Evolutionary conservation across 2,113 vertebrate species (phyloP).

Genomic region (Pomatostomus ruficeps): DNA sequence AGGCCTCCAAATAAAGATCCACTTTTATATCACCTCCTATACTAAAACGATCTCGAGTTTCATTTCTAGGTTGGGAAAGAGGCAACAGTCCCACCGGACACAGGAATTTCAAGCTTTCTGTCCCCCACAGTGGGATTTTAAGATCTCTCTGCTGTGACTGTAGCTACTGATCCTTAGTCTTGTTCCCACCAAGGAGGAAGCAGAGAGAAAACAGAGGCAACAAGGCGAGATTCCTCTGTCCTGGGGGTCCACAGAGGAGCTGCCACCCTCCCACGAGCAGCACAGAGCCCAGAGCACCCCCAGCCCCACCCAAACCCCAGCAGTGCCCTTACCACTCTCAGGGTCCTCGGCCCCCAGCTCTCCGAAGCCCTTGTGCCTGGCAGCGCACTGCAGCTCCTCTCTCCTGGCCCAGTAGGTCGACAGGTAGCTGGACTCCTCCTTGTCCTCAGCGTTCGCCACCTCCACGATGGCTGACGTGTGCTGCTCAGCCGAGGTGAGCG

Average conservation of each 20-base stretch:
- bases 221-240: neutral
- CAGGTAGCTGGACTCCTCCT: constrained; percentile 3
- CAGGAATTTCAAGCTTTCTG: neutral
- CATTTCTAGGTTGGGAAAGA: too few species aligned
- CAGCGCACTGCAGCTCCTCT: neutral
- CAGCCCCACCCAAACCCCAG: neutral
- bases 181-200: neutral
- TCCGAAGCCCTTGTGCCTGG: neutral
- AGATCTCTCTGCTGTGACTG: neutral
- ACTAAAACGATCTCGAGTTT: too few species aligned
- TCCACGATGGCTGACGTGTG: neutral
- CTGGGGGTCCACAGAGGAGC: neutral
- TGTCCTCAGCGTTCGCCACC: neutral
- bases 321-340: constrained; percentile 25
- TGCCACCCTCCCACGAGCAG: too few species aligned
- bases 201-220: neutral
- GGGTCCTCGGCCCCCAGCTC: neutral
- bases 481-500: rapidly evolving
- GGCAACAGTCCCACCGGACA: neutral
- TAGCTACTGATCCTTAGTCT: neutral
- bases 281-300: neutral
- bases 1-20: too few species aligned
- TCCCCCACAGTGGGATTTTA: neutral
- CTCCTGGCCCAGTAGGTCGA: constrained; percentile 18
- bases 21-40: too few species aligned